Conservation (phyloP, 2,113 vertebrate genomes). For the Tilapia sparmanii region DNA sequence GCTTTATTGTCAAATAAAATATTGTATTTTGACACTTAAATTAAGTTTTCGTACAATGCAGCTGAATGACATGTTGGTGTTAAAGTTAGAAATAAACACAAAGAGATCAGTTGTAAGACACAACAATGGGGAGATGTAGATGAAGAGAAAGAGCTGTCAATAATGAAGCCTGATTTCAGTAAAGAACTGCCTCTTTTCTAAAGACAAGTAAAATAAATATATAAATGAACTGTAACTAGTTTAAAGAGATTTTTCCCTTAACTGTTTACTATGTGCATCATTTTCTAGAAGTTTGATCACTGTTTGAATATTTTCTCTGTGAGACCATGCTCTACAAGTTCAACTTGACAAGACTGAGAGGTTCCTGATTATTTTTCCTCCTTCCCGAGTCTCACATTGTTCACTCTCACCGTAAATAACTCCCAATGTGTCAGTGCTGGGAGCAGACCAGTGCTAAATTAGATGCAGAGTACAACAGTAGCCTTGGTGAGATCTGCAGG, state of each 20-base stretch:
- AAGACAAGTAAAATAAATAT: neutral
- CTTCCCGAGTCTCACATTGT: neutral
- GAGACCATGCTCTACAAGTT: neutral
- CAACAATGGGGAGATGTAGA: neutral
- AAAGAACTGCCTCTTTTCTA: neutral
- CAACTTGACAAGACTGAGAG: neutral
- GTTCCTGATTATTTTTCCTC: neutral
- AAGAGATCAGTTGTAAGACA: neutral
- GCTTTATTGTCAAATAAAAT: neutral
- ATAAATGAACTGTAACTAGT: neutral
- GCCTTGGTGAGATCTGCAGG: slow-evolving; percentile 20
- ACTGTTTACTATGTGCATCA: neutral
- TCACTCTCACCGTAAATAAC: neutral
- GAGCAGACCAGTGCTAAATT: neutral
- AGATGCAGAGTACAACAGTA: neutral
- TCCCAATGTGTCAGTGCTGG: neutral
- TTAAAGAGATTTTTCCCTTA: neutral
- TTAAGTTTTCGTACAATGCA: neutral
- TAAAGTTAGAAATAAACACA: neutral
- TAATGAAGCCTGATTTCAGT: neutral
- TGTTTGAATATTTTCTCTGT: neutral
- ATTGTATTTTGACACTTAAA: neutral
- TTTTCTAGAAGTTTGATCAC: neutral
- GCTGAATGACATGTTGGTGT: neutral
- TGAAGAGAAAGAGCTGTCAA: neutral